Percentiles rank a stretch among this genome's conserved stretches.
These are phyloP conservation scores for Sylvilagus bachmani DNA, from an alignment of 2,113 vertebrate species.

Conservation along the genomic window DNA sequence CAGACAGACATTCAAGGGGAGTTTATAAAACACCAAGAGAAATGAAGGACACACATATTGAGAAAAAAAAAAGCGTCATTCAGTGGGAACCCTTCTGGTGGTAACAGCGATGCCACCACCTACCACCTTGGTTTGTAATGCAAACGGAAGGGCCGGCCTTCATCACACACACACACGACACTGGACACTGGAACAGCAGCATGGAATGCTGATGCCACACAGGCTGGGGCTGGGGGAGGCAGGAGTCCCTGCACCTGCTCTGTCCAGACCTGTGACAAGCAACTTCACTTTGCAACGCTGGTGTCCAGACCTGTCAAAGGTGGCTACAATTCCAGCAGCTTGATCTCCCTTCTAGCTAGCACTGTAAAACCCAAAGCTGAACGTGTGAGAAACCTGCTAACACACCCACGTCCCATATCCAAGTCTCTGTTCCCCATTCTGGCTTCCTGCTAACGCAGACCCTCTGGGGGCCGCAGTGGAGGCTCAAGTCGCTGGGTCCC, in stretches of 20 bases:
- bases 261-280: not conserved
- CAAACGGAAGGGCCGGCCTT: not conserved
- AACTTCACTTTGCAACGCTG: not conserved
- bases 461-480: too few relatives aligned
- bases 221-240: not conserved
- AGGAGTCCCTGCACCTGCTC: not conserved
- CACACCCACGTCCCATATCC: too few relatives aligned
- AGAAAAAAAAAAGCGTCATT: not conserved
- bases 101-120: not conserved
- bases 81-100: not conserved
- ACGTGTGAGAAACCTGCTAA: not conserved
- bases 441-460: too few relatives aligned
- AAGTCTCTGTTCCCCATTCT: too few relatives aligned
- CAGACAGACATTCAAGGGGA: not conserved
- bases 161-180: too few relatives aligned
- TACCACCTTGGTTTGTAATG: not conserved
- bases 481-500: not conserved
- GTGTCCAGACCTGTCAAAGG: not conserved
- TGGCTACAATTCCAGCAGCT: not conserved
- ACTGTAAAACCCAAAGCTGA: constrained; percentile 23
- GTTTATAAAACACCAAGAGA: constrained; percentile 9
- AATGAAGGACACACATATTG: not conserved
- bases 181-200: too few relatives aligned
- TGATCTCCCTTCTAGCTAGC: not conserved
- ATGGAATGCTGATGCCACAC: not conserved